A percentile compares a stretch with the other conserved stretches of the same genome.
These are phyloP conservation scores for Sebastes hubbsi DNA, from an alignment of 2,797 vertebrate genomes.

Conservation along the genomic window DNA sequence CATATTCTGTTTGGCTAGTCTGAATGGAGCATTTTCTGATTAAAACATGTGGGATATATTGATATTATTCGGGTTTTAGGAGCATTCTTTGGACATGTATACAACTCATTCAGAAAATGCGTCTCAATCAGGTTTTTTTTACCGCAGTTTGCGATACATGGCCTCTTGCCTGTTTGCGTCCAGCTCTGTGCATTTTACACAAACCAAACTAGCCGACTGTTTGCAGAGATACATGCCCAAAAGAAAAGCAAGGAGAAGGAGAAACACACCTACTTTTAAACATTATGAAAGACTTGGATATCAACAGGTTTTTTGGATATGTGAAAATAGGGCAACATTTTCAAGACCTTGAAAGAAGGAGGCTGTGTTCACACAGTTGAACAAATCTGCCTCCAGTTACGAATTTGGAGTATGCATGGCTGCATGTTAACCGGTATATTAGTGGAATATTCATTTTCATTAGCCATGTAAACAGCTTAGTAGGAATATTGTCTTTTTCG, in stretches of 20 bases:
- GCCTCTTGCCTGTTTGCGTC: no score
- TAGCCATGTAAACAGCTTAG: neutral
- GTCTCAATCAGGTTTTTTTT: rapidly evolving
- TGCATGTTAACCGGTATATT: no score
- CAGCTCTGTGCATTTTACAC: no score
- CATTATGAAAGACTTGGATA: no score
- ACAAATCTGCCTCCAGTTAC: neutral
- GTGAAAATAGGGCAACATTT: no score
- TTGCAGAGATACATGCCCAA: no score
- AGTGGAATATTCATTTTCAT: no score
- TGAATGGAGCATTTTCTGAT: neutral
- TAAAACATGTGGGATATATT: neutral
- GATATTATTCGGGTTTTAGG: rapidly evolving
- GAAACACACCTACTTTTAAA: no score
- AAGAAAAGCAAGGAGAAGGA: no score
- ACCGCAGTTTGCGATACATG: rapidly evolving
- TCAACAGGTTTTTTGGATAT: no score
- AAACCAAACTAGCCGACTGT: no score
- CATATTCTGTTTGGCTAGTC: neutral
- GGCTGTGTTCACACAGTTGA: no score
- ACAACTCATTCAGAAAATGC: neutral
- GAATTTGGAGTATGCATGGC: neutral
- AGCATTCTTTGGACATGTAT: neutral
- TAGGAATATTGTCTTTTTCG: neutral
- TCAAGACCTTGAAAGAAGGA: neutral